Conservation (phyloP, 2,888 invertebrate species). For the Ectobius pallidus region DNA sequence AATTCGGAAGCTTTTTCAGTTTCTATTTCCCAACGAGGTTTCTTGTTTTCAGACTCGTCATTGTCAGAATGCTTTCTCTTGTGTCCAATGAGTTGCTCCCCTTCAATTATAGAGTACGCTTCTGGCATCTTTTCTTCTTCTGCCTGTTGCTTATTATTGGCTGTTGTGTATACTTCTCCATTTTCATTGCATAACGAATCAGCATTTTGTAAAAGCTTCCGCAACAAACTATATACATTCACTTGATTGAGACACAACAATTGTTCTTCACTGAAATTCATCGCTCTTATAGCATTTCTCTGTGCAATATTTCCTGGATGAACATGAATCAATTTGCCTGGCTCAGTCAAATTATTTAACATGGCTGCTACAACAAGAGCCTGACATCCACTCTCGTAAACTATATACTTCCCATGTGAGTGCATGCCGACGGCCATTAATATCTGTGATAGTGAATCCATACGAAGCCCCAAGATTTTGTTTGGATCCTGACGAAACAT, state of each 20-base stretch:
- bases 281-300: constrained; percentile 75
- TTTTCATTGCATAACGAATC: neutral
- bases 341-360: constrained; percentile 74
- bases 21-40: constrained; percentile 72
- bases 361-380: constrained; percentile 85
- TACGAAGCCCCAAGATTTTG: constrained; percentile 77
- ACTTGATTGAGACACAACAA: constrained; percentile 72
- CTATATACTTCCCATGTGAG: constrained; percentile 69
- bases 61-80: constrained; percentile 31
- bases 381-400: constrained; percentile 89
- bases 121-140: constrained; percentile 33
- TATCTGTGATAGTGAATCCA: constrained; percentile 90
- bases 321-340: constrained; percentile 73
- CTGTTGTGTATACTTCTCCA: constrained; percentile 38
- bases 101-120: neutral
- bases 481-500: constrained; percentile 79
- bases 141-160: constrained; percentile 43
- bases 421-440: constrained; percentile 81
- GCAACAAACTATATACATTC: constrained; percentile 76
- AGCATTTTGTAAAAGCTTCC: constrained; percentile 57
- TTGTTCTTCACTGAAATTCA: constrained; percentile 79
- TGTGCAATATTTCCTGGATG: constrained; percentile 84
- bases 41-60: constrained; percentile 52
- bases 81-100: constrained; percentile 39
- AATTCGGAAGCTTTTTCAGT: constrained; percentile 69